phyloP scores from a whole-genome alignment of 2,888 invertebrate species.

The Neocrepidodera transversa region DNA sequence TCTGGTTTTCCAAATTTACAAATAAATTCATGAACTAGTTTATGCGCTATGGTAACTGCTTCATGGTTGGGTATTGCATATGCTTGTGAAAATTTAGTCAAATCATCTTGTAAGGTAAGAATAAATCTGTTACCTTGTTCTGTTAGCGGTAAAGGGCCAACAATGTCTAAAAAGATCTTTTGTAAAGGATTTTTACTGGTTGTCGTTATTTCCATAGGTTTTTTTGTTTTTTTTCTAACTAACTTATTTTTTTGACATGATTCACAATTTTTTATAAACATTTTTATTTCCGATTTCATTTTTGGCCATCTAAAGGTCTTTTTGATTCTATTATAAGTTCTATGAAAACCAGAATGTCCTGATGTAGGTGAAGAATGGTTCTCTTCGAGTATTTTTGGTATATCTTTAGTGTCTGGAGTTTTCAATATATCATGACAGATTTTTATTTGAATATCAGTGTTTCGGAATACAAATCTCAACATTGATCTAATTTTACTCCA shows the following conservation, averaged over 20 bases:
- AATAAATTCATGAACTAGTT: constrained; percentile 42
- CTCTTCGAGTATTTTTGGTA: constrained; percentile 26
- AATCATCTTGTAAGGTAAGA: constrained; percentile 43
- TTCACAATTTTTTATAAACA: constrained; percentile 39
- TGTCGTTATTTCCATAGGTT: background rate
- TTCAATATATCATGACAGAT: background rate
- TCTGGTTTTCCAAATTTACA: constrained; percentile 44
- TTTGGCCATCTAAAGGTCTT: constrained; percentile 41
- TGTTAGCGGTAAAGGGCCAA: constrained; percentile 42
- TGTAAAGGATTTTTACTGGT: constrained; percentile 37
- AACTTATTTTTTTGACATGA: constrained; percentile 36
- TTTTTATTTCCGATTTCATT: constrained; percentile 38
- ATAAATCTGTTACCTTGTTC: constrained; percentile 42
- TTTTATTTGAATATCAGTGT: background rate
- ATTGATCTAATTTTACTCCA: constrained; percentile 17
- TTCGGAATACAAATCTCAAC: background rate
- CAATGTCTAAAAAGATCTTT: constrained; percentile 43
- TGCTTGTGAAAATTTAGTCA: constrained; percentile 46
- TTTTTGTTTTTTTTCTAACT: background rate
- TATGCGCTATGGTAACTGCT: constrained; percentile 42
- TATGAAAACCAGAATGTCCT: constrained; percentile 45
- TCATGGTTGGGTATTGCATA: constrained; percentile 42
- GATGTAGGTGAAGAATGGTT: constrained; percentile 40
- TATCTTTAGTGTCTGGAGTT: background rate
- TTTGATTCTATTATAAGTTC: constrained; percentile 40